Base-by-base conservation (phyloP, 2,113 vertebrate genomes). In the Lucifuga dentata region DNA sequence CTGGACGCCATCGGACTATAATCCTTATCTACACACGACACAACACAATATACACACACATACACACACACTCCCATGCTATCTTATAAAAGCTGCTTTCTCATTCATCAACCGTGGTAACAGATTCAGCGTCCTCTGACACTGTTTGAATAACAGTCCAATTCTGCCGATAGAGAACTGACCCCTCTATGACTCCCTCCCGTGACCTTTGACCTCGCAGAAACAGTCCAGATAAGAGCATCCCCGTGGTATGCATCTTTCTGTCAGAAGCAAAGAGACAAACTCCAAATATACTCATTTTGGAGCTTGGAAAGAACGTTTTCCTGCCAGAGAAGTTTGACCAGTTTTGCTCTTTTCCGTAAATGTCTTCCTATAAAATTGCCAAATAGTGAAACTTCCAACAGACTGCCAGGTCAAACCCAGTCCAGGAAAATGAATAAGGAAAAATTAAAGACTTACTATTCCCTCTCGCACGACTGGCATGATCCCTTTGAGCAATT, bases 61-160 rank as follows among this genome's bases (percentile, higher is more conserved):
- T 15, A 43, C 17, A 11, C 17, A 21, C 39, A 21, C 23, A 35
- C n/a, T 3, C 1, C 0, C 3, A n/a, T 20, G 3, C 11, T 8
- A 8, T 29, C 41, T 21, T 59, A 9, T 58, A 61, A 67, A 61
- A 41, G 10, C 39, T 23, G 26, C 44, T 36, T 4, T 73, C 17
- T 58, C 65, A 70, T 87, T 48, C 51, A 76, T 86, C 73, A 76
- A 44, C 35, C 0, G 2, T 0, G 1, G 29, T 29, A 58, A 36
- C 66, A 46, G 32, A 33, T 16, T 44, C 32, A 29, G 20, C 7
- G 38, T 13, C 26, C 67, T 21, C 62, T 63, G 84, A 84, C 84
- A 73, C 24, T 87, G 77, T 88, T 89, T 81, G 40, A 72, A 78
- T 78, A 88, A 89, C 85, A 81, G 5, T 62, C 68, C 58, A 5